Percentiles rank a stretch among this genome's conserved stretches.
phyloP scores from a whole-genome alignment of 1,140 invertebrate species.

The Drosophila sp. region DNA sequence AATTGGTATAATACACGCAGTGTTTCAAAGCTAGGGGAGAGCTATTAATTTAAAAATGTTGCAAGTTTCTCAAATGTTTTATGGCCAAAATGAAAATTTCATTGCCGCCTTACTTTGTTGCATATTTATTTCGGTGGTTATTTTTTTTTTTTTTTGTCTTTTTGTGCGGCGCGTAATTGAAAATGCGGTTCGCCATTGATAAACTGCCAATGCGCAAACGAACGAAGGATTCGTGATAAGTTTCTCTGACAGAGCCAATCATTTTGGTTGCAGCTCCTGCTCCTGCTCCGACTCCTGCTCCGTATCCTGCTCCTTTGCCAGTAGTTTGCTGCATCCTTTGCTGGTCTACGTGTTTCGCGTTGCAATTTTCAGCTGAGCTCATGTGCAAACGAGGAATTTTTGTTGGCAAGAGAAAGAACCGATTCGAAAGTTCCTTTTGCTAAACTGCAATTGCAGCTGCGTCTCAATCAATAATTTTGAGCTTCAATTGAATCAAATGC shows the following conservation, averaged over 20 bases:
- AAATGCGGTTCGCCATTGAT: constrained; percentile 61
- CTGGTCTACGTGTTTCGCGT: constrained; percentile 70
- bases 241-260: constrained; percentile 78
- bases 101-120: constrained; percentile 8
- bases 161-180: constrained; percentile 63
- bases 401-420: constrained; percentile 26
- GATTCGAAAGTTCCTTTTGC: constrained; percentile 28
- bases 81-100: constrained; percentile 18
- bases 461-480: constrained; percentile 70
- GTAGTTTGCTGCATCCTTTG: constrained; percentile 21
- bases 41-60: neutral
- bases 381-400: constrained; percentile 76
- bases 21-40: neutral
- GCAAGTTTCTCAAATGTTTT: constrained; percentile 20
- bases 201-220: constrained; percentile 56
- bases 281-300: constrained; percentile 6
- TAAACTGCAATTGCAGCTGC: constrained; percentile 52
- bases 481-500: constrained; percentile 76
- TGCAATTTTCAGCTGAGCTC: constrained; percentile 80
- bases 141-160: neutral
- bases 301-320: constrained; percentile 7
- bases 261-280: constrained; percentile 52
- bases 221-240: constrained; percentile 71
- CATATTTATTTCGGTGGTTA: constrained; percentile 30
- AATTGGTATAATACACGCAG: neutral